Evolutionary conservation across 2,797 vertebrate genomes (phyloP).

Genomic region (Hephaestus fuliginosus): DNA sequence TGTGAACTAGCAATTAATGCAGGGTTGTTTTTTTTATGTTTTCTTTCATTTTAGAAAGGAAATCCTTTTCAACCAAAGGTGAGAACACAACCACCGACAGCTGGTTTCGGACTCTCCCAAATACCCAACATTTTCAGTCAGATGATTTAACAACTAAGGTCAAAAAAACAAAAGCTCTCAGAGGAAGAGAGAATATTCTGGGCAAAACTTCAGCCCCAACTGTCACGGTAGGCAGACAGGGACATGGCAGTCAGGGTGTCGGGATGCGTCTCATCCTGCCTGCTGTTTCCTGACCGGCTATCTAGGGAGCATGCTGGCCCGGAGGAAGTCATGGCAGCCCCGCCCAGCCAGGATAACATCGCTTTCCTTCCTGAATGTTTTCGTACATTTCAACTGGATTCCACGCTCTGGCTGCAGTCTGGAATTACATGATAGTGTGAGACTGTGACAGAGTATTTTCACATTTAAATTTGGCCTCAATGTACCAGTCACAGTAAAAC

Average conservation of each 20-base stretch:
- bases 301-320: slow-evolving; percentile 77
- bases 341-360: slow-evolving; percentile 83
- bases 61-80: slow-evolving; percentile 4
- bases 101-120: slow-evolving; percentile 51
- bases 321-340: slow-evolving; percentile 77
- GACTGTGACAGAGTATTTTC: slow-evolving; percentile 20
- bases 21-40: slow-evolving; percentile 14
- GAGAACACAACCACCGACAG: slow-evolving; percentile 29
- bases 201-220: slow-evolving; percentile 40
- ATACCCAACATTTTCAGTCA: slow-evolving; percentile 38
- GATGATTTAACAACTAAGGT: slow-evolving; percentile 42
- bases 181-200: slow-evolving; percentile 56
- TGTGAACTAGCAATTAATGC: background rate
- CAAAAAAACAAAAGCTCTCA: slow-evolving; percentile 30
- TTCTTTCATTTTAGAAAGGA: slow-evolving; percentile 30
- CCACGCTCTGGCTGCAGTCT: slow-evolving; percentile 67
- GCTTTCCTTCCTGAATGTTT: slow-evolving; percentile 84
- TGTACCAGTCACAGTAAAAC: background rate
- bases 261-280: slow-evolving; percentile 84
- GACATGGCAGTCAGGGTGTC: slow-evolving; percentile 61
- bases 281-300: slow-evolving; percentile 83
- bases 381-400: slow-evolving; percentile 73
- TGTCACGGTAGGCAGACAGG: slow-evolving; percentile 61
- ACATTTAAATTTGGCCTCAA: background rate
- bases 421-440: slow-evolving; percentile 66